Conservation (phyloP, 1,140 invertebrate genomes). For the Drosophila lacteicornis region DNA sequence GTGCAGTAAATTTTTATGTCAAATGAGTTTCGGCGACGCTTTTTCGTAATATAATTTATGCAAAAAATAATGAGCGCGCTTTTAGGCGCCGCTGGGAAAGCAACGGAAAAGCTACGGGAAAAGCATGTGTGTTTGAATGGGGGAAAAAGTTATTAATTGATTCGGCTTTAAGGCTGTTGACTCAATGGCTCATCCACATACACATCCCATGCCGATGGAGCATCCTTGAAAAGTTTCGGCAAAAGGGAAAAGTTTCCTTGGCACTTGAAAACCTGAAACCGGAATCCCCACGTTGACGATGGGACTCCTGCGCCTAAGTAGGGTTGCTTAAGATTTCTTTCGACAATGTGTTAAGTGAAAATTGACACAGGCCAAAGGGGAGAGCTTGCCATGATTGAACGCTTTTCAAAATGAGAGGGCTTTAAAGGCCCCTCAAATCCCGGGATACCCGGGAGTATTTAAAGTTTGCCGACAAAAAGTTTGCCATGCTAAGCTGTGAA, state of each 20-base stretch:
- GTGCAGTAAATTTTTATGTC: slow-evolving; percentile 58
- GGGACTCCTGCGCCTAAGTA: slow-evolving; percentile 44
- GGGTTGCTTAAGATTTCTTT: slow-evolving; percentile 55
- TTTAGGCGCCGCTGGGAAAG: slow-evolving; percentile 46
- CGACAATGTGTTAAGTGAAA: slow-evolving; percentile 75
- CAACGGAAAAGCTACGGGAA: slow-evolving; percentile 12
- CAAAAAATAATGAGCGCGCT: slow-evolving; percentile 62
- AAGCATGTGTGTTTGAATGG: slow-evolving; percentile 1
- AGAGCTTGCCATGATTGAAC: slow-evolving; percentile 68
- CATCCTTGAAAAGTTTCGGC: slow-evolving; percentile 55
- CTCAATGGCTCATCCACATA: slow-evolving; percentile 23
- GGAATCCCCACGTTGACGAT: slow-evolving; percentile 8
- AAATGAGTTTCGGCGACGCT: slow-evolving; percentile 49
- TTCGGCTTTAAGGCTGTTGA: slow-evolving; percentile 64
- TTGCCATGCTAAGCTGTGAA: slow-evolving; percentile 51
- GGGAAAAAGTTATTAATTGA: slow-evolving; percentile 69
- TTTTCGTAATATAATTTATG: slow-evolving; percentile 59
- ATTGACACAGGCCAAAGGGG: slow-evolving; percentile 62
- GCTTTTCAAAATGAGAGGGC: slow-evolving; percentile 29
- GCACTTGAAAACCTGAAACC: slow-evolving; percentile 43
- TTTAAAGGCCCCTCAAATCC: slow-evolving; percentile 10
- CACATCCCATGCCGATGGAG: slow-evolving; percentile 9
- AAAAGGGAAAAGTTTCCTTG: slow-evolving; percentile 52
- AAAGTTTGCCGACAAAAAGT: slow-evolving; percentile 33
- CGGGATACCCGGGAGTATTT: slow-evolving; percentile 27